Conservation (phyloP, 2,888 invertebrate genomes). For the Sepiola atlantica region DNA sequence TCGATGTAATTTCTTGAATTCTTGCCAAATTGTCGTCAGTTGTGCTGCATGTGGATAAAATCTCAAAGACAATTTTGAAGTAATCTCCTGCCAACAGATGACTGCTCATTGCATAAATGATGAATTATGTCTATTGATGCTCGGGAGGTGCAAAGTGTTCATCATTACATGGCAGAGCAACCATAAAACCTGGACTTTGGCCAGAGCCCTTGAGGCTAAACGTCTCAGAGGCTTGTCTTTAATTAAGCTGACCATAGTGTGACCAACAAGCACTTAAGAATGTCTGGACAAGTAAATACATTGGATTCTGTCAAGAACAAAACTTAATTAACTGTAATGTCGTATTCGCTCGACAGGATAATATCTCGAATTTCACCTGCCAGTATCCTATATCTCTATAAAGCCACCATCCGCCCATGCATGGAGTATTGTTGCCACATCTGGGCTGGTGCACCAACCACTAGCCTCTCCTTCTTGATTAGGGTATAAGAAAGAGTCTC, state of each 20-base stretch:
- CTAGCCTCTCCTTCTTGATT: too few species aligned
- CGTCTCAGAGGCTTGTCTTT: neutral
- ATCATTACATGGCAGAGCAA: neutral
- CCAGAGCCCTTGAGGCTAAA: neutral
- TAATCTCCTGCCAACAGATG: neutral
- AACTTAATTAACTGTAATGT: neutral
- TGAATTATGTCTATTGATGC: neutral
- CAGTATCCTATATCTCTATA: too few species aligned
- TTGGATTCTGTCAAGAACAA: neutral
- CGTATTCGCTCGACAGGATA: neutral
- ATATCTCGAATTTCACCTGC: too few species aligned
- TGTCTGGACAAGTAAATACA: neutral
- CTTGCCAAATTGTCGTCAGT: neutral
- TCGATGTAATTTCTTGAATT: neutral
- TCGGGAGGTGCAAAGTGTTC: neutral
- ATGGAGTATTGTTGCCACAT: too few species aligned
- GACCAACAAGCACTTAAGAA: neutral
- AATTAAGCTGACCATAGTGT: neutral
- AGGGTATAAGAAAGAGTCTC: too few species aligned
- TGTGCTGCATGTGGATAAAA: neutral
- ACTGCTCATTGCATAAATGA: constrained; percentile 19
- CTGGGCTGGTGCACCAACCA: too few species aligned
- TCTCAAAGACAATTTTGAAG: constrained; percentile 4
- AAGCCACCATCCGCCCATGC: too few species aligned
- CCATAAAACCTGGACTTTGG: constrained; percentile 15